Base-by-base conservation (phyloP, 2,113 vertebrate genomes). In the Cavia porcellus region DNA sequence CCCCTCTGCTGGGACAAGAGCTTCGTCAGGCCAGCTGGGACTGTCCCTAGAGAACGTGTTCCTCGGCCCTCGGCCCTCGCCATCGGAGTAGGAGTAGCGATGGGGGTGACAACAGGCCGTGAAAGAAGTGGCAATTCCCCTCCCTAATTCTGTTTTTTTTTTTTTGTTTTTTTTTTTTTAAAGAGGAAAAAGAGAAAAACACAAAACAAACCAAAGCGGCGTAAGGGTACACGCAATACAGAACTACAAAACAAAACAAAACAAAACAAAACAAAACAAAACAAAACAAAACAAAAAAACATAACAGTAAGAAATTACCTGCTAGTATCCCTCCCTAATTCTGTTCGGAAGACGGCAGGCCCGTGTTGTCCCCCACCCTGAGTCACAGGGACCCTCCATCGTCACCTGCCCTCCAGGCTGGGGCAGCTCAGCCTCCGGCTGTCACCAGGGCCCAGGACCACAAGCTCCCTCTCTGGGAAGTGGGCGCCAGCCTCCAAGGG, bases 31-130 rank as follows among this genome's bases (percentile, higher is more conserved):
- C 92, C 5, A 6, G 4, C 13, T 28, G 82, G 25, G 24, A 0
- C 42, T 20, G 35, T 20, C 30, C 5, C 0, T 1, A 6, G 28
- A n/a, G 61, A n/a, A 42, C 10, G 62, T 0, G 14, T 15, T 1
- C 81, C 80, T 38, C 15, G 0, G 38, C 38, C 38, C 38, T 38
- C 38, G 38, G 38, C 17, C 61, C 15, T 1, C 5, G n/a, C 52
- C 13, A 0, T 14, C 2, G 22, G 38, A 55, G n/a, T 0, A 6
- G 55, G 38, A 55, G n/a, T 0, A 6, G 55, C 47, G 15, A 13
- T 55, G 1, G 35, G 32, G 52, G 28, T 3, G 13, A 9, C 47
- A 0, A 8, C 79, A 4, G 17, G 62, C 10, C 10, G 0, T 3
- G 7, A 55, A 52, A 61, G n/a, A 81, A 32, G 52, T 5, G 45